These are phyloP conservation scores for Periphyllus acericola DNA, from an alignment of 2,888 invertebrate genomes.

Conservation along the genomic window DNA sequence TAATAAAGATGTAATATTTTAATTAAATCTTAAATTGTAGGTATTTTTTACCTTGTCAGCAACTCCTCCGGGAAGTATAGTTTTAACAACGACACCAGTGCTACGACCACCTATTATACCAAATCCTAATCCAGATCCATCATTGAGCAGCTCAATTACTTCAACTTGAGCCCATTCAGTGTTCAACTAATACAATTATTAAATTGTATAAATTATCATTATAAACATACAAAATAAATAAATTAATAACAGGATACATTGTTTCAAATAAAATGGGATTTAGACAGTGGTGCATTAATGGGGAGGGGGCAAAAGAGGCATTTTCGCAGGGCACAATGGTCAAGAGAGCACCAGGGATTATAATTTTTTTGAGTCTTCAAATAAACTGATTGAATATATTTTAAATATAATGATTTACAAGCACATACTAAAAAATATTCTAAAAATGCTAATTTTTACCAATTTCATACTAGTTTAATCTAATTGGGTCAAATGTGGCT, in stretches of 20 bases:
- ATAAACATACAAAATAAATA: neutral
- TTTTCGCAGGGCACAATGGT: too few relatives aligned
- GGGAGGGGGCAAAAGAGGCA: too few relatives aligned
- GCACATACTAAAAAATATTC: too few relatives aligned
- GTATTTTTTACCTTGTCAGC: conserved; percentile 84
- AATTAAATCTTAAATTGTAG: conserved; percentile 6
- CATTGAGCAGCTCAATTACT: conserved; percentile 96
- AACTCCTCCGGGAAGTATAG: conserved; percentile 96
- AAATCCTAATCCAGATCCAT: conserved; percentile 97
- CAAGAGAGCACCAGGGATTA: too few relatives aligned
- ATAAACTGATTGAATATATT: too few relatives aligned
- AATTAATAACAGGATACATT: neutral
- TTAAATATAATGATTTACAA: too few relatives aligned
- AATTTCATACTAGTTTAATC: too few relatives aligned
- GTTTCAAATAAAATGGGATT: neutral
- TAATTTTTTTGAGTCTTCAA: too few relatives aligned
- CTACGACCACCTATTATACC: conserved; percentile 98
- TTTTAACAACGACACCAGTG: conserved; percentile 99
- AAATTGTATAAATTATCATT: neutral
- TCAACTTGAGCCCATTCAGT: conserved; percentile 99
- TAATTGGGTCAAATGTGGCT: too few relatives aligned
- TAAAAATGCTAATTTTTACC: too few relatives aligned
- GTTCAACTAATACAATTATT: conserved; percentile 44
- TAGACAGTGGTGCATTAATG: too few relatives aligned
- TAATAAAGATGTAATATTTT: neutral